A percentile compares a stretch with the other conserved stretches of the same genome.
phyloP scores from a whole-genome alignment of 2,113 vertebrate species.

The Polypterus senegalus region DNA sequence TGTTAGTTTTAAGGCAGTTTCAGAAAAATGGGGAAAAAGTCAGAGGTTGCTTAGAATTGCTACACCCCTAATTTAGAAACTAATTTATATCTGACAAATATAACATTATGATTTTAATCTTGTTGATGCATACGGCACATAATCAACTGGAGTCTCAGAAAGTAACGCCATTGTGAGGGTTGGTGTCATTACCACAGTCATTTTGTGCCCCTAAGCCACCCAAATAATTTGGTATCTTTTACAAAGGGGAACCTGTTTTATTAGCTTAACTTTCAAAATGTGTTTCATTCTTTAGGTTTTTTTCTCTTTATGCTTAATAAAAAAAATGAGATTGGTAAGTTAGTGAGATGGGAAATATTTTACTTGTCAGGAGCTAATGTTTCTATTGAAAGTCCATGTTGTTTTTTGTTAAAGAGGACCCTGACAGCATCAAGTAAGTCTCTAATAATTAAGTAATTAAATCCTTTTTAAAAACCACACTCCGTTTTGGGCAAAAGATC shows the following conservation, averaged over 20 bases:
- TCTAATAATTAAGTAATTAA: conserved; percentile 23
- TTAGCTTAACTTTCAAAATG: not conserved
- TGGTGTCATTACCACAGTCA: not conserved
- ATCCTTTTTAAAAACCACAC: conserved; percentile 13
- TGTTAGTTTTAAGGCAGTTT: too few species aligned
- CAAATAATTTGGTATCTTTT: not conserved
- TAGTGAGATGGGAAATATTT: not conserved
- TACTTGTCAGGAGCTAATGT: not conserved
- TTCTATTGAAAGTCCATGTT: not conserved
- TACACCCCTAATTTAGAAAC: too few species aligned
- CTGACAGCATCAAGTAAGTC: conserved; percentile 5
- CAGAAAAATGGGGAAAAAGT: too few species aligned
- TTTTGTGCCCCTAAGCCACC: not conserved
- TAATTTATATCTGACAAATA: too few species aligned
- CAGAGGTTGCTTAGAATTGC: too few species aligned
- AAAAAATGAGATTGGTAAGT: too few species aligned
- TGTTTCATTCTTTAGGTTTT: not conserved
- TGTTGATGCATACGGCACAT: too few species aligned
- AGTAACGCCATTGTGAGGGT: too few species aligned
- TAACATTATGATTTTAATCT: too few species aligned
- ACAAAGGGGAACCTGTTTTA: not conserved
- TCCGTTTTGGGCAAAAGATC: conserved; percentile 33
- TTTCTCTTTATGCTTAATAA: too few species aligned
- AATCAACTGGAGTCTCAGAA: too few species aligned
- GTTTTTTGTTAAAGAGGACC: too few species aligned